Base-by-base conservation (phyloP, 2,113 vertebrate genomes). In the Xyrauchen texanus region DNA sequence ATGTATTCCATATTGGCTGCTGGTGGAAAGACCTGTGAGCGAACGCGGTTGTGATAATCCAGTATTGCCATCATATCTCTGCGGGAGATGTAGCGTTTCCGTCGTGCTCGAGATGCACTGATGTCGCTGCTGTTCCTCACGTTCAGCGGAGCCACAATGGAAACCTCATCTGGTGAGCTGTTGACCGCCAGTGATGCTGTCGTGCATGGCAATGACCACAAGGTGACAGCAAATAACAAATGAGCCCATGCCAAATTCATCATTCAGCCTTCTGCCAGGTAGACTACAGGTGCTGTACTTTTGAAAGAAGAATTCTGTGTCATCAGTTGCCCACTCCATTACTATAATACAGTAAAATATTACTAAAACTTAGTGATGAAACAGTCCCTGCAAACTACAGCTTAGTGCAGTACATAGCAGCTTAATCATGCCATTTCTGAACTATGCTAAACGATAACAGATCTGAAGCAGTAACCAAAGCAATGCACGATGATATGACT, bases 1-100 rank as follows among this genome's bases (percentile, higher is more conserved):
- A 96, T 96, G 11, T 93, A 92, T 77, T 97, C 95, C 96, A 97
- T 97, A 68, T 96, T 96, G 80, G 96, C 93, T 0, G 96, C 96
- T 0, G 94, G 90, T 0, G 95, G 96, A 12, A 90, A 90, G 65
- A 96, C 95, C 67, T 94, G 93, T 4, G 95, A 93, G 57, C 95
- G 89, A 81, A 95, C 93, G 47, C 90, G 90, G 91, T 96, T 97
- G 86, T 98, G 96, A 77, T 92, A 96, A 63, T 95, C 93, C 93
- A 98, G 58, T 61, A 98, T 87, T 0, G 86, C 64, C 0, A 69
- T 92, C 88, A 95, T 89, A 84, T 97, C 95, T 0, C 77, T 80
- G 53, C 87, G 82, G 47, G 95, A 95, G 85, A 97, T 88, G 75
- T 90, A 74, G 11, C 93, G 88, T 81, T 81, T 95, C 49, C 81